Evolutionary conservation across 2,888 invertebrate genomes (phyloP), one percentile per base, ranked within the genome.

Genomic region (Orthosia gothica): DNA sequence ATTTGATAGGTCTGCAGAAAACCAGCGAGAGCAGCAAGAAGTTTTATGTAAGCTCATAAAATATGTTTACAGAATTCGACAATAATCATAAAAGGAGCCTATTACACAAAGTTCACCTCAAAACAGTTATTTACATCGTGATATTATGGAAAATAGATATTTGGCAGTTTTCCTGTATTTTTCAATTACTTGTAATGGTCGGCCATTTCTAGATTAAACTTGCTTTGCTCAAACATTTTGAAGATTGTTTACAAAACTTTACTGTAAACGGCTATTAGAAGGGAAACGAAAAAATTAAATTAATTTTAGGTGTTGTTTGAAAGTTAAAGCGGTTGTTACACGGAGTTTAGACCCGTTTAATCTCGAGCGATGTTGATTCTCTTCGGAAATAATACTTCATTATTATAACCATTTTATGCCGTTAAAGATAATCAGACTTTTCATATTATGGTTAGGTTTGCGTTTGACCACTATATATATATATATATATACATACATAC

Each of bases 161-260:
- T 71, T 20, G n/a, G 18, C 63, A 71, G 57, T 70, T 64, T 71
- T 50, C 49, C 20, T 59, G 59, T 66, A n/a, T 57, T 57, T 57
- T 55, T 63, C 63, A 57, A 55, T 74, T 74, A 74, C 55, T 50
- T 9, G 20, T 75, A 57, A 64, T 73, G 26, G 75, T 62, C 12
- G n/a, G n/a, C 9, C 13, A 7, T 55, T 23, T 18, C 12, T 15
- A 55, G 63, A 62, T 74, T 62, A 74, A 62, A 75, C 55, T 62
- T 47, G 49, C n/a, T 55, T 66, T 54, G 49, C 70, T 61, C 54
- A 20, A 9, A 61, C 58, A 70, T 69, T 75, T 45, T 55, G 20
- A 45, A 65, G 57, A 50, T 74, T 83, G 71, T 83, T 82, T 26
- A 26, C 63, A n/a, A 59, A 67, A 76, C 57, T 85, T 76, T 16